Conservation (phyloP, 2,888 invertebrate genomes). For the Augochlorella aurata region DNA sequence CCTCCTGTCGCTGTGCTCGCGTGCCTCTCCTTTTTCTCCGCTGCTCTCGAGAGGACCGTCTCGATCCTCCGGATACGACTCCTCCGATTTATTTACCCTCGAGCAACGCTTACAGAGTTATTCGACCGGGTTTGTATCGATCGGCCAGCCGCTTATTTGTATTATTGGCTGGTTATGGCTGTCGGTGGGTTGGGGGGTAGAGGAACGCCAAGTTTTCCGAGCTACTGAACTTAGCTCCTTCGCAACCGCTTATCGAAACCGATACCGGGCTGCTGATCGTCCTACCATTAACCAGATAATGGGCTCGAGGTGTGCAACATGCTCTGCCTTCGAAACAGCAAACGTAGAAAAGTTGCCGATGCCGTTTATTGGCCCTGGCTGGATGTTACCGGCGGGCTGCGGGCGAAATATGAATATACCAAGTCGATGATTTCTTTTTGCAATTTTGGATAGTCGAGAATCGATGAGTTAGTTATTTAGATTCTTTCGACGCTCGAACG, state of each 20-base stretch:
- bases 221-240: background rate
- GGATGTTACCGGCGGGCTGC: background rate
- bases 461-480: too few species aligned
- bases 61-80: background rate
- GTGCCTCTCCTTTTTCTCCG: background rate
- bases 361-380: background rate
- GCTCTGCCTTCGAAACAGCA: background rate
- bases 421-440: too few species aligned
- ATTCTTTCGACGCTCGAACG: too few species aligned
- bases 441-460: too few species aligned
- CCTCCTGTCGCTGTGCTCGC: background rate
- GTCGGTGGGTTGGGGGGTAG: too few species aligned
- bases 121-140: slow-evolving; percentile 6
- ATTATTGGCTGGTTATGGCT: slow-evolving; percentile 9
- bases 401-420: too few species aligned
- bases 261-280: slow-evolving; percentile 1
- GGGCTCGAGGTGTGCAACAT: background rate
- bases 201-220: background rate
- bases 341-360: background rate
- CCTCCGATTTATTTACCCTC: slow-evolving; percentile 14
- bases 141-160: slow-evolving; percentile 11
- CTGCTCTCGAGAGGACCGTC: background rate
- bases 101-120: slow-evolving; percentile 3
- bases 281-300: background rate
- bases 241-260: background rate